Evolutionary conservation across 2,113 vertebrate species (phyloP).

Genomic region (Orcinus orca): DNA sequence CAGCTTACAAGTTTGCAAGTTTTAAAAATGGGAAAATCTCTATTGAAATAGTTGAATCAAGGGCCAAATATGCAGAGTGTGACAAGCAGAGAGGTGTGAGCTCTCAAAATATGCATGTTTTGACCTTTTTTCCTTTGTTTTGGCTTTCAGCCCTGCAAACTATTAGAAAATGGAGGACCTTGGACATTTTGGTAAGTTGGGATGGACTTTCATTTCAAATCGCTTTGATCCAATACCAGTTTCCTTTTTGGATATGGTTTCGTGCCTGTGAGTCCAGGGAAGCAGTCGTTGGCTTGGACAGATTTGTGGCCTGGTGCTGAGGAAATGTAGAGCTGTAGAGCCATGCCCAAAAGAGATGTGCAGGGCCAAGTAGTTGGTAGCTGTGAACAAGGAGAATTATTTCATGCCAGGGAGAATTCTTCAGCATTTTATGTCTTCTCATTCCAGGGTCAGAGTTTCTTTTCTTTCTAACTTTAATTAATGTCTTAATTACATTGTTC

Average conservation of each 20-base stretch:
- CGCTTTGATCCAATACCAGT: background rate
- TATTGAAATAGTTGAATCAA: conserved; percentile 49
- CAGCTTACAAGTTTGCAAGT: conserved; percentile 60
- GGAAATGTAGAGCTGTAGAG: background rate
- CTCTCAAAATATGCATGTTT: conserved; percentile 6
- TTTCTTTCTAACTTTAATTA: conserved; percentile 3
- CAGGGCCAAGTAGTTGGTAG: background rate
- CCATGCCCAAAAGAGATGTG: background rate
- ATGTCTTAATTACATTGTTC: background rate
- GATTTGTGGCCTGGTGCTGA: background rate
- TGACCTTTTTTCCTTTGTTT: conserved; percentile 32
- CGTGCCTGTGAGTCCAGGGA: background rate
- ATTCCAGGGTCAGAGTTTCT: background rate
- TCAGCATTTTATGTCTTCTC: background rate
- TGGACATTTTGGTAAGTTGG: background rate
- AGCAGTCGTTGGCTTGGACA: background rate
- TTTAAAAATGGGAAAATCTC: conserved; percentile 72
- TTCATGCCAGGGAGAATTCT: background rate
- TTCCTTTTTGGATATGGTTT: background rate
- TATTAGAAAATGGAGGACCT: background rate
- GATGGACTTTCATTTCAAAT: background rate
- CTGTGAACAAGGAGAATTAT: background rate
- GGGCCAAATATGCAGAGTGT: conserved; percentile 28
- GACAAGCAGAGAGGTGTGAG: background rate
- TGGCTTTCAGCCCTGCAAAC: background rate